Conservation (phyloP, 2,888 invertebrate species). For the Bombyx huttoni region DNA sequence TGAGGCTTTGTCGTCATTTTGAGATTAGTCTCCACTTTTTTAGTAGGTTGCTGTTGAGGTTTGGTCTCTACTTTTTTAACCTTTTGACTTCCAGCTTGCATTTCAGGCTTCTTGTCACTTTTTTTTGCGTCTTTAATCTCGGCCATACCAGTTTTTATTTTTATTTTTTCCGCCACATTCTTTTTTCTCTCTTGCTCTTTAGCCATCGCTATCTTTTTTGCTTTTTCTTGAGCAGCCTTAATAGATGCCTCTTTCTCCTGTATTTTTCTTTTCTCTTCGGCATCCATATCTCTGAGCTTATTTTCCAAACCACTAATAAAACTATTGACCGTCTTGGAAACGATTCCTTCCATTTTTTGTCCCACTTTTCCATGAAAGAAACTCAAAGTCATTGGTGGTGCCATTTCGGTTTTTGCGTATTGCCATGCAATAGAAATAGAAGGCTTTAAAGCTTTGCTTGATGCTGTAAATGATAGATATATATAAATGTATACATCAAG, state of each 20-base stretch:
- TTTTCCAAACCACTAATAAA: constrained; percentile 21
- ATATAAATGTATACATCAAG: background rate
- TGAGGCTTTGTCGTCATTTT: background rate
- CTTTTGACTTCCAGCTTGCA: too few species aligned
- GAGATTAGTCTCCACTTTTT: too few species aligned
- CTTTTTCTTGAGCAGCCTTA: constrained; percentile 26
- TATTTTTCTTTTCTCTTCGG: constrained; percentile 18
- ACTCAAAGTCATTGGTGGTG: constrained; percentile 37
- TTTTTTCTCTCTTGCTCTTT: constrained; percentile 18
- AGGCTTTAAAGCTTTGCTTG: constrained; percentile 24
- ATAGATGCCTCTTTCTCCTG: constrained; percentile 26
- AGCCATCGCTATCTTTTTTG: constrained; percentile 25
- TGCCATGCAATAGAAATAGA: constrained; percentile 32
- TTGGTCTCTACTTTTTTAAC: constrained; percentile 9
- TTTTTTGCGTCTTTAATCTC: constrained; percentile 16
- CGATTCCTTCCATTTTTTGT: constrained; percentile 27
- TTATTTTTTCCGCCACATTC: constrained; percentile 15
- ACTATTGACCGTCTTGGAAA: constrained; percentile 16
- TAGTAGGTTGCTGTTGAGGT: constrained; percentile 2
- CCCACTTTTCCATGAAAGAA: constrained; percentile 35
- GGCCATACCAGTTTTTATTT: constrained; percentile 12
- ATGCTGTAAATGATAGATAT: constrained; percentile 29
- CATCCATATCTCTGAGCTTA: constrained; percentile 30
- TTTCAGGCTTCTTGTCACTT: constrained; percentile 6
- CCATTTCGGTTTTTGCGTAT: constrained; percentile 51